Conservation (phyloP, 2,113 vertebrate species). For the Felis catus region F.catus_Fca126_mat1.0 CM031414.1:127174001-127174500, state of each 20-base stretch:
- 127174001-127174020: neutral
- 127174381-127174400: neutral
- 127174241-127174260: neutral
- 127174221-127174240: neutral
- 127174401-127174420: too few relatives aligned
- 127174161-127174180: neutral
- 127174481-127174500: too few relatives aligned
- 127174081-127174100: neutral
- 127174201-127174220: neutral
- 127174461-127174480: too few relatives aligned
- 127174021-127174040: neutral
- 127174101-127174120: neutral
- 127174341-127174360: neutral
- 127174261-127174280: neutral
- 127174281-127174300: neutral
- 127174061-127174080: neutral
- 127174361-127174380: neutral
- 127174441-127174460: too few relatives aligned
- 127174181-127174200: constrained; percentile 56
- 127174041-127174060: neutral
- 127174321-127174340: neutral
- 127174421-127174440: too few relatives aligned
- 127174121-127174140: neutral
- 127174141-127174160: constrained; percentile 5
- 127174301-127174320: neutral